Evolutionary conservation across 1,140 invertebrate genomes (phyloP), one percentile per base, ranked within the genome.

Genomic region (Pinna nobilis): DNA sequence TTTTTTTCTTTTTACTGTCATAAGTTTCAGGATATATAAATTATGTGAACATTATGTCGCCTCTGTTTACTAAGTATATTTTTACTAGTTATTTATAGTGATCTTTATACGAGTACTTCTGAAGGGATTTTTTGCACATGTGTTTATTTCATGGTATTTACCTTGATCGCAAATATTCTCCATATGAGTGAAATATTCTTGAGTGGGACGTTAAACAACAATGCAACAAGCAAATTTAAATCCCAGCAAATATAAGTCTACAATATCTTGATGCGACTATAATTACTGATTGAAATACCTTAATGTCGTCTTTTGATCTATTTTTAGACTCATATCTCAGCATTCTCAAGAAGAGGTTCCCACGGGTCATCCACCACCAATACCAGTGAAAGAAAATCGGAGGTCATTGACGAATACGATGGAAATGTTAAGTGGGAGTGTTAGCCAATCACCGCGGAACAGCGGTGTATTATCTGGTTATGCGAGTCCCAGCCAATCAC

Each of bases 351-450:
- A 77, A 70, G 73, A 75, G 37, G 68, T 66, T 37, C 63, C 57
- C 90, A 93, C 93, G 93, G 88, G 88, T 76, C 85, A 76, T 50
- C 78, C 78, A 59, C 87, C 81, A 39, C 79, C 76, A 15, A 35
- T 85, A n/a, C 84, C 85, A 3, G 71, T 82, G 13, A 84, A 85
- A 55, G 71, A 76, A 69, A 84, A 84, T 33, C 75, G 84, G 66
- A 67, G 74, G 61, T 82, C 83, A n/a, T 72, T 81, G 41, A 64
- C 64, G 18, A 77, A 72, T 51, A 74, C 69, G 32, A 51, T 79
- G 2, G 71, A 77, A n/a, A 70, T 50, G 23, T 44, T 69, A 32
- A 35, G 59, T 41, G 66, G 73, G 11, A 69, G 49, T 6, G 15
- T 23, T 15, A 65, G 61, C 9, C 64, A 68, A 39, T 75, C 77